Base-by-base conservation (phyloP, 2,888 invertebrate genomes). In the Microctonus hyperodae region DNA sequence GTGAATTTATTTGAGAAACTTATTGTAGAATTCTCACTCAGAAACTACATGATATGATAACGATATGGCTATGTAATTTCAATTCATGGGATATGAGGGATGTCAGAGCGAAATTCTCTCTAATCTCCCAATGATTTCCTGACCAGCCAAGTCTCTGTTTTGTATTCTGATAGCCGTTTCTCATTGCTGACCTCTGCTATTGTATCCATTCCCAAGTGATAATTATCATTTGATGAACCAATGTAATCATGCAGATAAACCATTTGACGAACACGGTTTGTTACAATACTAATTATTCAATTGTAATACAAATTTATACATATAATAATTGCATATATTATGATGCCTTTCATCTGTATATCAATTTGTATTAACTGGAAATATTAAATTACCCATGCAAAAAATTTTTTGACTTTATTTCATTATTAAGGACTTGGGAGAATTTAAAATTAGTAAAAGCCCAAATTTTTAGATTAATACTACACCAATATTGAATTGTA, bases 251-350 rank as follows among this genome's bases (percentile, higher is more conserved):
- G 62, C 59, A 64, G 37, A 55, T 13, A n/a, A 37, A n/a, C 37
- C 51, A 56, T 40, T 69, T 68, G 70, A 74, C 73, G 71, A 75
- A 73, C 72, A 71, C 71, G 73, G 72, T 71, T 73, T 73, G 74
- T 73, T 77, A 22, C 37, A 75, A 77, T 77, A 76, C 75, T 78
- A 78, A 78, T 79, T 80, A 77, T 76, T 74, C 76, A 76, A 80
- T 78, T 78, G 78, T 78, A 73, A 78, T 74, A 76, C 73, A 77
- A 76, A 78, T 78, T 72, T 66, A 59, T 44, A 13, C 10, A 16
- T 59, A 13, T 44, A 28, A 40, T 23, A 37, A n/a, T n/a, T n/a
- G n/a, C n/a, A n/a, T n/a, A n/a, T n/a, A n/a, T n/a, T n/a, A n/a
- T n/a, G n/a, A n/a, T n/a, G n/a, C n/a, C n/a, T n/a, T n/a, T n/a